phyloP scores from a whole-genome alignment of 2,113 vertebrate species.

The Phalacrocorax aristotelis region DNA sequence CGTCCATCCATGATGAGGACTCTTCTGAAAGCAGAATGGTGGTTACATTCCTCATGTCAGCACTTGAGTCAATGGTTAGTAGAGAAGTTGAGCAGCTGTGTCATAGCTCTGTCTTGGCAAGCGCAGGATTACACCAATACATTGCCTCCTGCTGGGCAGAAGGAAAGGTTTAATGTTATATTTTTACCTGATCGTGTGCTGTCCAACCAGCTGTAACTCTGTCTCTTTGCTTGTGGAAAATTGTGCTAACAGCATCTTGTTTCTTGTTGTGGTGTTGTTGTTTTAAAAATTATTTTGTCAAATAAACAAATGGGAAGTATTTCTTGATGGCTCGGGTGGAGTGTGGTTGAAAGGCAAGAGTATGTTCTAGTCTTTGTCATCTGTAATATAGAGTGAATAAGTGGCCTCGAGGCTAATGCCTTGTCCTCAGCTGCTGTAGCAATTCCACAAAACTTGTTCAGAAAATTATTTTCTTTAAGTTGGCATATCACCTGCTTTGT shows the following conservation, averaged over 20 bases:
- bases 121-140: neutral
- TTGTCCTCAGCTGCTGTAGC: neutral
- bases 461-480: neutral
- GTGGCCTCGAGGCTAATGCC: neutral
- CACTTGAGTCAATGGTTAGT: slow-evolving; percentile 82
- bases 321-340: neutral
- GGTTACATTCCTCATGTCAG: slow-evolving; percentile 80
- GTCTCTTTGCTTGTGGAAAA: neutral
- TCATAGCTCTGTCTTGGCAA: neutral
- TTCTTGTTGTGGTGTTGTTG: neutral
- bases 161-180: neutral
- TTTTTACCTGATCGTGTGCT: neutral
- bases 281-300: neutral
- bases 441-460: neutral
- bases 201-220: neutral
- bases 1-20: slow-evolving; percentile 56
- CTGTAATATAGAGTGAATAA: neutral
- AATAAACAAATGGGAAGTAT: neutral
- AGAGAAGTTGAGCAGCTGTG: neutral
- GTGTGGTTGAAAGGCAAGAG: neutral
- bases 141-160: neutral
- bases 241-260: neutral
- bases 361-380: neutral
- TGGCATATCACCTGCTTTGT: neutral
- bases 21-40: slow-evolving; percentile 74